phyloP scores from a whole-genome alignment of 2,113 vertebrate species.

The Hippocampus abdominalis region DNA sequence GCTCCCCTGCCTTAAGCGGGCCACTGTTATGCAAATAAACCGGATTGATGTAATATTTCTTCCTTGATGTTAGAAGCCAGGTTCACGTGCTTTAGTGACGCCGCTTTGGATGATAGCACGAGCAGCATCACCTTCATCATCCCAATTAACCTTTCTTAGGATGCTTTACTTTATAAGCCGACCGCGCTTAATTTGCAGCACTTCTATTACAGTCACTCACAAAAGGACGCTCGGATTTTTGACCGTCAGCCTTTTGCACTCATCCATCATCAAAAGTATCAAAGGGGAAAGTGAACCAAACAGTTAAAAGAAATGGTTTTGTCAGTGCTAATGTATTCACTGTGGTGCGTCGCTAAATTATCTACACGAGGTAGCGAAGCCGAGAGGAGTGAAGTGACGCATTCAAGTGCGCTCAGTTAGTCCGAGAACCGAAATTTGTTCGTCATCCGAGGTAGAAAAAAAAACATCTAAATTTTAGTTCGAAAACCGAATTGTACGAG shows the following conservation, averaged over 20 bases:
- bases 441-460: no score
- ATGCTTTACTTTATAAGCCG: neutral
- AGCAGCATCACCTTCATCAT: slow-evolving; percentile 24
- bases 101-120: slow-evolving; percentile 15
- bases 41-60: slow-evolving; percentile 50
- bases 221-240: neutral
- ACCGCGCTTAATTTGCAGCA: slow-evolving; percentile 6
- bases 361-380: no score
- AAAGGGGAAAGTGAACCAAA: neutral
- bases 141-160: slow-evolving; percentile 36
- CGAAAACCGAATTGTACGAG: no score
- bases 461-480: no score
- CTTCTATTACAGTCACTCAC: slow-evolving; percentile 1
- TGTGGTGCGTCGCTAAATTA: neutral
- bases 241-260: neutral
- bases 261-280: neutral
- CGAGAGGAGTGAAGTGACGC: no score
- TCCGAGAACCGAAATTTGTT: no score
- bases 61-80: slow-evolving; percentile 28
- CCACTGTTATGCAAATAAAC: slow-evolving; percentile 67
- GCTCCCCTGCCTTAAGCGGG: slow-evolving; percentile 65
- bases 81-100: slow-evolving; percentile 25
- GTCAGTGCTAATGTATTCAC: neutral
- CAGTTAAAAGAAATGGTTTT: neutral
- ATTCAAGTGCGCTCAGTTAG: no score